Conservation (phyloP, 2,113 vertebrate species). For the Proteles cristata region DNA sequence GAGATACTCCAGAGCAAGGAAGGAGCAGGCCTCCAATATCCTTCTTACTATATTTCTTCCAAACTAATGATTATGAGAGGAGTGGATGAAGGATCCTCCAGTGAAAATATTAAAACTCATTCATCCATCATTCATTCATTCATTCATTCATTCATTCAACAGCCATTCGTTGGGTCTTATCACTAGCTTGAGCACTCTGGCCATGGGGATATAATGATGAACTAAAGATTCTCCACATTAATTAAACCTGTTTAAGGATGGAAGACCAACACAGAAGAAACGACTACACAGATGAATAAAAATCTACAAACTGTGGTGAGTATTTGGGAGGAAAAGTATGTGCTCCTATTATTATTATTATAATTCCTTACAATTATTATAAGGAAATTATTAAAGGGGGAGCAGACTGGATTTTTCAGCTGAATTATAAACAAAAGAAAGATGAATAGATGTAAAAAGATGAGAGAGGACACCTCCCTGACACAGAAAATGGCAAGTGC, state of each 20-base stretch:
- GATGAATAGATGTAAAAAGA: neutral
- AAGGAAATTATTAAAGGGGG: neutral
- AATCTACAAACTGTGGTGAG: neutral
- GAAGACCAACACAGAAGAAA: neutral
- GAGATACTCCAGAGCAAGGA: neutral
- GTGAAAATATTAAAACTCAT: neutral
- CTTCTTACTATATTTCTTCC: neutral
- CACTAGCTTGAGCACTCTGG: neutral
- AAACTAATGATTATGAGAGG: neutral
- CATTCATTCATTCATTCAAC: neutral
- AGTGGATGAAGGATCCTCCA: neutral
- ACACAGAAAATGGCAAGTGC: neutral
- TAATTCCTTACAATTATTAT: too few relatives aligned
- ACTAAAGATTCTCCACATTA: neutral
- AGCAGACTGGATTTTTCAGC: neutral
- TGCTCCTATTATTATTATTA: too few relatives aligned
- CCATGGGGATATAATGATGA: neutral
- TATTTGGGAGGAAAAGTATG: neutral
- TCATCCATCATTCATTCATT: slow-evolving; percentile 18
- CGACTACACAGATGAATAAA: neutral
- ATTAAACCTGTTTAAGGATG: neutral
- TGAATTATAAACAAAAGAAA: slow-evolving; percentile 29
- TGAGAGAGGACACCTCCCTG: neutral
- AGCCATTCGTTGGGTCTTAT: neutral
- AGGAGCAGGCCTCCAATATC: neutral